These are phyloP conservation scores for Chesias legatella DNA, from an alignment of 2,888 invertebrate species.

Conservation along the genomic window DNA sequence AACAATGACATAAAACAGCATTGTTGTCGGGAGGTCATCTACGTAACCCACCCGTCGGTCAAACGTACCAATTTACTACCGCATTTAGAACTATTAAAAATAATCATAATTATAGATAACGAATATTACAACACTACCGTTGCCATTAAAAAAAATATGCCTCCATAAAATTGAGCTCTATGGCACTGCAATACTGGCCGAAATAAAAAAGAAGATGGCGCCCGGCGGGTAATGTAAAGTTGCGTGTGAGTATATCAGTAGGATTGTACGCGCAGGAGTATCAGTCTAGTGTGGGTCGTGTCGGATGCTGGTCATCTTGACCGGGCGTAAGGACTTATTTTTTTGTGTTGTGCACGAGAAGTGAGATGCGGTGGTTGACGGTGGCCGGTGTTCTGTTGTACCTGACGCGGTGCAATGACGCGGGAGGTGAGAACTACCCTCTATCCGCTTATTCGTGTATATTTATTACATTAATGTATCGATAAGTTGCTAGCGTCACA, in stretches of 20 bases:
- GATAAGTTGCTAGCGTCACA: too few relatives aligned
- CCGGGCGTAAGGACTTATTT: slow-evolving; percentile 28
- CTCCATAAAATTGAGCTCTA: slow-evolving; percentile 23
- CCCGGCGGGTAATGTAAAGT: slow-evolving; percentile 44
- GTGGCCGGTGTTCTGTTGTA: slow-evolving; percentile 53
- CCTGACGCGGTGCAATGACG: slow-evolving; percentile 47
- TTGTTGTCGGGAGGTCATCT: slow-evolving; percentile 34
- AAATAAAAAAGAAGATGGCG: slow-evolving; percentile 35
- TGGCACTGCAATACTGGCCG: slow-evolving; percentile 20
- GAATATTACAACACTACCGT: slow-evolving; percentile 27
- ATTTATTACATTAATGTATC: too few relatives aligned
- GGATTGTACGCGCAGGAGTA: slow-evolving; percentile 43
- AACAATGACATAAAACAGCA: slow-evolving; percentile 13
- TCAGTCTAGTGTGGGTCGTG: slow-evolving; percentile 54
- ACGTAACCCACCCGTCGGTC: slow-evolving; percentile 25
- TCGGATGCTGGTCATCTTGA: slow-evolving; percentile 43
- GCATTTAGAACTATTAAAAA: slow-evolving; percentile 42
- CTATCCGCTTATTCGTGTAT: neutral
- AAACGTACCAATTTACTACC: slow-evolving; percentile 32
- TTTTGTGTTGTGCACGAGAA: slow-evolving; percentile 54
- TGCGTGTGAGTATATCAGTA: slow-evolving; percentile 53
- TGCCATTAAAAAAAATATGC: slow-evolving; percentile 18
- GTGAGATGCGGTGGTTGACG: slow-evolving; percentile 70
- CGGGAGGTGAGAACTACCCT: slow-evolving; percentile 51
- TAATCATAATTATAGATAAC: slow-evolving; percentile 39